phyloP scores from a whole-genome alignment of 2,797 vertebrate genomes.

The Urophycis tenuis region DNA sequence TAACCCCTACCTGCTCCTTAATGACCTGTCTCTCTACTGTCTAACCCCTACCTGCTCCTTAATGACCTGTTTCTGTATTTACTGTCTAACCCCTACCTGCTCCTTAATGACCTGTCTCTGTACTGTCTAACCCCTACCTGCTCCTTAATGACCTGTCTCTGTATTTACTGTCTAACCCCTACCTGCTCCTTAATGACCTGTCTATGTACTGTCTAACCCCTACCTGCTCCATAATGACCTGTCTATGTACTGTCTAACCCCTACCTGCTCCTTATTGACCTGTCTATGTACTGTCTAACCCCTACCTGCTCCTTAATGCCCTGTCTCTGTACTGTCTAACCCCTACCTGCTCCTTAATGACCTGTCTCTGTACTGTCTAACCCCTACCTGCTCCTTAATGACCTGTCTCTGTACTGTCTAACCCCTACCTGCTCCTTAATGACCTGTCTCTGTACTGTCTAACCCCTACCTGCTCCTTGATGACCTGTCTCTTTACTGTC shows the following conservation, averaged over 20 bases:
- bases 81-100: not conserved
- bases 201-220: slow-evolving; percentile 2
- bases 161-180: too few species aligned
- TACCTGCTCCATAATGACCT: slow-evolving; percentile 6
- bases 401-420: too few species aligned
- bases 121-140: not conserved
- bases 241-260: not conserved
- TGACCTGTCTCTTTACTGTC: too few species aligned
- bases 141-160: not conserved
- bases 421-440: too few species aligned
- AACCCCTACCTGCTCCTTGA: too few species aligned
- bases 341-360: not conserved
- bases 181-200: not conserved
- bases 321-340: slow-evolving; percentile 2
- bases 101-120: slow-evolving; percentile 1
- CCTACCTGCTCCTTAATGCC: not conserved
- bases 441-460: too few species aligned
- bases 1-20: not conserved
- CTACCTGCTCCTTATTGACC: slow-evolving; percentile 10
- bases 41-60: too few species aligned
- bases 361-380: not conserved
- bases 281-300: not conserved
- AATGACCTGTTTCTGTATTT: slow-evolving; percentile 3
- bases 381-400: too few species aligned
- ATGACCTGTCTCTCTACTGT: too few species aligned